Base-by-base conservation (phyloP, 1,140 invertebrate genomes). In the Bombus terrestris region DNA sequence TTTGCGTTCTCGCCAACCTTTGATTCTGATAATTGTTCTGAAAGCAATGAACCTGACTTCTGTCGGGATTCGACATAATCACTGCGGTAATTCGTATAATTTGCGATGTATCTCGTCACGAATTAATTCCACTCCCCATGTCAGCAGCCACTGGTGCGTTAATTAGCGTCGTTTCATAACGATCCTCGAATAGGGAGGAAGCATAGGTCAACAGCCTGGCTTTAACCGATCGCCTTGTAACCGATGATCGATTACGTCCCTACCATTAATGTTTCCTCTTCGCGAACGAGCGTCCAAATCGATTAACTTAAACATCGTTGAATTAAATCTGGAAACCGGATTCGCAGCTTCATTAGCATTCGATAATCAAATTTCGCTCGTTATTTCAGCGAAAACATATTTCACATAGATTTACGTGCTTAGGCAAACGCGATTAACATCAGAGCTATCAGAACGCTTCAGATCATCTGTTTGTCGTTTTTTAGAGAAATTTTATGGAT, bases 161-260 rank as follows among this genome's bases (percentile, higher is more conserved):
- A 91, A 92, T 92, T 92, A 89, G 82, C 68, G 86, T 81, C 77
- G 81, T 92, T 92, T 92, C 87, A 85, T 91, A 89, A 91, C 76
- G 86, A 90, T 82, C 84, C 76, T 88, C 80, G 85, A 88, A 74
- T 59, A 59, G 39, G 15, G 22, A 89, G 78, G 81, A 88, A 86
- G 74, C 69, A 78, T 66, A 68, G 78, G 86, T 89, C 89, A 86
- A 88, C 81, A 88, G 90, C 79, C 76, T 80, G 57, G 47, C 83
- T 72, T 69, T 43, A 37, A 76, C 71, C 71, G 59, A 53, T 43
- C 53, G 12, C 1, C 43, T 74, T 76, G 41, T 32, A n/a, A 62
- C 57, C 57, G 81, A 73, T 76, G 68, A 80, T 82, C 43, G 66
- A 86, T 73, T 57, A 57, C 18, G 18, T 62, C 10, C 64, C 39